Conservation (phyloP, 1,140 invertebrate genomes). For the Procambarus virginalis region DNA sequence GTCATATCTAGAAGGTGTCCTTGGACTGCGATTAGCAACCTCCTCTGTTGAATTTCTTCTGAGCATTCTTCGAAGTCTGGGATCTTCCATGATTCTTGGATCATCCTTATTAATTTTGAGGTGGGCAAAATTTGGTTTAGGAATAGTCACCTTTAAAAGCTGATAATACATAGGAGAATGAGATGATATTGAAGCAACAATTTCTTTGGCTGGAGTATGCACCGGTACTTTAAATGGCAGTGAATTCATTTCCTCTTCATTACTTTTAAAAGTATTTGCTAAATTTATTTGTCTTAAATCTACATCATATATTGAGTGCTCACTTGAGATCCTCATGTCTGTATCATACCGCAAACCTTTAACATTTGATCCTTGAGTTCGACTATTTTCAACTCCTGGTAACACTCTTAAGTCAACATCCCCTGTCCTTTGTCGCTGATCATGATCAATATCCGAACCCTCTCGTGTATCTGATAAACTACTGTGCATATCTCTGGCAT, state of each 20-base stretch:
- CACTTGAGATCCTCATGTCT: conserved; percentile 54
- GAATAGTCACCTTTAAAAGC: conserved; percentile 81
- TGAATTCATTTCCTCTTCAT: conserved; percentile 76
- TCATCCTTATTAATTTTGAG: conserved; percentile 82
- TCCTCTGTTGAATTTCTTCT: conserved; percentile 58
- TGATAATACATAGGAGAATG: conserved; percentile 84
- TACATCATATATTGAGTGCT: conserved; percentile 78
- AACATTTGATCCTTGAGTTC: conserved; percentile 18
- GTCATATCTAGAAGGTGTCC: conserved; percentile 55
- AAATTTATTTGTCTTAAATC: conserved; percentile 79
- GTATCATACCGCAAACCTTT: conserved; percentile 41
- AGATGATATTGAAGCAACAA: conserved; percentile 85
- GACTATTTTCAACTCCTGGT: conserved; percentile 40
- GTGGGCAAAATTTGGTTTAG: conserved; percentile 83
- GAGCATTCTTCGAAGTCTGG: conserved; percentile 60
- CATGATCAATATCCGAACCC: conserved; percentile 17
- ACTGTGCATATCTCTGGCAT: conserved; percentile 11
- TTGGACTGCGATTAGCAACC: conserved; percentile 43
- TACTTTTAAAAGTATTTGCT: conserved; percentile 25
- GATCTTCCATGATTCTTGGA: conserved; percentile 77
- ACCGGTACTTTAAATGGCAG: conserved; percentile 85
- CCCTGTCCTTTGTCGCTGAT: conserved; percentile 43
- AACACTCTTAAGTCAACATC: conserved; percentile 69
- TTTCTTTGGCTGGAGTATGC: conserved; percentile 87
- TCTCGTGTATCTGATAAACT: conserved; percentile 18